Percentiles rank a stretch among this genome's conserved stretches.
Evolutionary conservation across 2,888 invertebrate species (phyloP).

Genomic region (Spatulosminthurus flaviceps): DNA sequence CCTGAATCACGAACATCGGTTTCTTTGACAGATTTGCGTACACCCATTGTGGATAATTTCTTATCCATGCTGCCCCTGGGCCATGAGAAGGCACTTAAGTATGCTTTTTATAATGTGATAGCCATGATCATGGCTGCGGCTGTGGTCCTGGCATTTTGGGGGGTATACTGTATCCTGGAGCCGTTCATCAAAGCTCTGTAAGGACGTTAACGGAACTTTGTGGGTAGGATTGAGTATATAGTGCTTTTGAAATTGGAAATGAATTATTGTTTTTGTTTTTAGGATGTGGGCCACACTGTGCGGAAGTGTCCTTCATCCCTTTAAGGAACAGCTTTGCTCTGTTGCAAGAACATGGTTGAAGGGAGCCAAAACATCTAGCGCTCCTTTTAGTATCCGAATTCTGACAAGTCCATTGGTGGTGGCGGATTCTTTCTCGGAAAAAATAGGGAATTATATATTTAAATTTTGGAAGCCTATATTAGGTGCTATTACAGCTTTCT

Average conservation of each 20-base stretch:
- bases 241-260: neutral
- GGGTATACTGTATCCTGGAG: slow-evolving; percentile 84
- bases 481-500: slow-evolving; percentile 66
- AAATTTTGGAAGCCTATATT: slow-evolving; percentile 74
- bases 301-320: slow-evolving; percentile 96
- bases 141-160: slow-evolving; percentile 76
- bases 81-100: slow-evolving; percentile 88
- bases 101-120: slow-evolving; percentile 88
- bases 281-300: slow-evolving; percentile 90
- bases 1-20: slow-evolving; percentile 19
- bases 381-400: slow-evolving; percentile 64
- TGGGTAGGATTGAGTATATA: neutral
- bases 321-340: slow-evolving; percentile 75
- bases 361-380: slow-evolving; percentile 52
- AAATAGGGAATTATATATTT: slow-evolving; percentile 76
- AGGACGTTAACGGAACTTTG: neutral
- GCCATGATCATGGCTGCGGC: slow-evolving; percentile 79
- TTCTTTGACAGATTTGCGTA: slow-evolving; percentile 43
- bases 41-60: slow-evolving; percentile 59
- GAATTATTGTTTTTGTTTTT: neutral
- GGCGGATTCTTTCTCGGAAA: slow-evolving; percentile 78
- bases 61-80: slow-evolving; percentile 72
- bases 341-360: slow-evolving; percentile 53
- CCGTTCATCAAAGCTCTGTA: slow-evolving; percentile 90
- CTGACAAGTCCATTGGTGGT: slow-evolving; percentile 77